These are phyloP conservation scores for rabbit (Oryctolagus cuniculus) DNA, from an alignment of 2,113 vertebrate species.

Conservation along the genomic window DNA sequence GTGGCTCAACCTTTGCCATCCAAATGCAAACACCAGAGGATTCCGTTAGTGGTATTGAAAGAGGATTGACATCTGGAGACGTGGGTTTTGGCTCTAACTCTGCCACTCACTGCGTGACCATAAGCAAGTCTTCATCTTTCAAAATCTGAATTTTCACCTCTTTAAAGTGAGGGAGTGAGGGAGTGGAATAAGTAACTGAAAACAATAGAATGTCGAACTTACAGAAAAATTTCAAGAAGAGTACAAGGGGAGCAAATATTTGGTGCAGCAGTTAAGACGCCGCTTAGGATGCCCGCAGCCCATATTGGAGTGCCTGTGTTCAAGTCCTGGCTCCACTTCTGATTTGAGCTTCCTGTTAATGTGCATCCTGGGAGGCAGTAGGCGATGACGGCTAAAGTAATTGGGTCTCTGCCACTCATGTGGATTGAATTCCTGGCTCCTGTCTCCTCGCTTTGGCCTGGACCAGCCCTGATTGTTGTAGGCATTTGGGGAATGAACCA, in stretches of 20 bases:
- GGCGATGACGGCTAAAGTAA: too few species aligned
- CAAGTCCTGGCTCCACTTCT: too few species aligned
- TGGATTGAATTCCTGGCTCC: too few species aligned
- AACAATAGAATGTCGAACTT: conserved; percentile 50
- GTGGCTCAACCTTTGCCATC: conserved; percentile 70
- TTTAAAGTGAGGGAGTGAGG: conserved; percentile 26
- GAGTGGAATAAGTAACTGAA: neutral
- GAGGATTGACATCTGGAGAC: neutral
- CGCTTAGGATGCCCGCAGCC: too few species aligned
- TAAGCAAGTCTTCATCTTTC: conserved; percentile 26
- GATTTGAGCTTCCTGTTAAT: too few species aligned
- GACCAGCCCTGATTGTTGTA: too few species aligned
- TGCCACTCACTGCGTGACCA: conserved; percentile 40
- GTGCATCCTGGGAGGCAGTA: too few species aligned
- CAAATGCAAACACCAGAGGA: conserved; percentile 49
- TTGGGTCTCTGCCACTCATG: too few species aligned
- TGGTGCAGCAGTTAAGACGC: too few species aligned
- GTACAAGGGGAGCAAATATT: neutral
- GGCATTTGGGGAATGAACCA: too few species aligned
- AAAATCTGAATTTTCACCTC: conserved; percentile 48
- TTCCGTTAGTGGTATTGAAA: conserved; percentile 42
- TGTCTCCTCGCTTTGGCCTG: too few species aligned
- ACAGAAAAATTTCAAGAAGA: conserved; percentile 42
- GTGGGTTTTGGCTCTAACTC: conserved; percentile 13
- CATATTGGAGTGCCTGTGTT: too few species aligned